Percentiles rank a stretch among this genome's conserved stretches.
phyloP scores from a whole-genome alignment of 1,140 invertebrate genomes.

The Leguminivora glycinivorella region DNA sequence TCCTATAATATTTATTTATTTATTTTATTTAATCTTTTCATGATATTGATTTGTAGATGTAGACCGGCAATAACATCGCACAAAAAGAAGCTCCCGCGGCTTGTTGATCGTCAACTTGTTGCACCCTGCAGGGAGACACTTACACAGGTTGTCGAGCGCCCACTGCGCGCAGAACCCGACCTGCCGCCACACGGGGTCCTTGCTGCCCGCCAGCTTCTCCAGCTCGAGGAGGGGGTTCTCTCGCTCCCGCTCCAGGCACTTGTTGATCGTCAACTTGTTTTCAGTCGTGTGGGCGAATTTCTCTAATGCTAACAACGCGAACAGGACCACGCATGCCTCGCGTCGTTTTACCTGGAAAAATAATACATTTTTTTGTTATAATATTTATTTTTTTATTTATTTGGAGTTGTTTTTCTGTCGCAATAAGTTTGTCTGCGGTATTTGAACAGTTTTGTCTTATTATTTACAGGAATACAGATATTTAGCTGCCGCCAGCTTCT shows the following conservation, averaged over 20 bases:
- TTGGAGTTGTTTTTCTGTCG: too few species aligned
- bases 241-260: constrained; percentile 79
- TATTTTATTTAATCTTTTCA: too few species aligned
- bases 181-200: constrained; percentile 81
- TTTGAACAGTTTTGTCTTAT: too few species aligned
- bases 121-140: constrained; percentile 76
- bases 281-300: constrained; percentile 97
- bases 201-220: constrained; percentile 80
- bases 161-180: constrained; percentile 96
- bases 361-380: constrained; percentile 41
- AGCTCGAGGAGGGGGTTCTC: constrained; percentile 84
- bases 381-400: constrained; percentile 34
- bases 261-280: constrained; percentile 91
- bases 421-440: too few species aligned
- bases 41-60: too few species aligned
- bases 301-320: constrained; percentile 94
- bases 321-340: constrained; percentile 89
- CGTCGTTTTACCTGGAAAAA: constrained; percentile 78
- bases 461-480: too few species aligned
- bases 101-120: too few species aligned
- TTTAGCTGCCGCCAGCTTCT: too few species aligned
- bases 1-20: too few species aligned
- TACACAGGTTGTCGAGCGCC: constrained; percentile 96
- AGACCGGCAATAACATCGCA: too few species aligned
- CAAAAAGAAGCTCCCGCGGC: too few species aligned